These are phyloP conservation scores for Yasuhikotakia modesta DNA, from an alignment of 2,797 vertebrate genomes.

Conservation along the genomic window DNA sequence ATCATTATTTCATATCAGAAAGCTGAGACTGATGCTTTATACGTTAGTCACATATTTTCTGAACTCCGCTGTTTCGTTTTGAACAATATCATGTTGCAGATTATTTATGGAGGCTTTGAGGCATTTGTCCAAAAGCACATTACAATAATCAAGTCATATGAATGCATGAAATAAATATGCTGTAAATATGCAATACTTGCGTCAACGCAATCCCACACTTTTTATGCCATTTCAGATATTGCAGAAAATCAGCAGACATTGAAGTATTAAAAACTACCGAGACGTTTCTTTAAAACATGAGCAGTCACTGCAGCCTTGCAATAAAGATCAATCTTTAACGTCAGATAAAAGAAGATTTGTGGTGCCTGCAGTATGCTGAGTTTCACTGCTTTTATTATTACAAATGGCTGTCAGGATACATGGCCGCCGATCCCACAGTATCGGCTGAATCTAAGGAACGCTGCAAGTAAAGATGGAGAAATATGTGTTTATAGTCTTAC, in stretches of 20 bases:
- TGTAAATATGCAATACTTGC: background rate
- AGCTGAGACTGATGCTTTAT: too few relatives aligned
- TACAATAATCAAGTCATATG: background rate
- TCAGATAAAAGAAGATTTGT: background rate
- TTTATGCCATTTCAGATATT: background rate
- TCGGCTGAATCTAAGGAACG: constrained; percentile 14
- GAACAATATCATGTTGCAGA: background rate
- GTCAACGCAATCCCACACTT: background rate
- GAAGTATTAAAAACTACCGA: background rate
- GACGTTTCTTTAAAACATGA: background rate
- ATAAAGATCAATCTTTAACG: background rate
- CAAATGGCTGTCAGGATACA: constrained; percentile 34
- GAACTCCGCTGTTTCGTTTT: background rate
- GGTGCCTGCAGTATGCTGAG: background rate
- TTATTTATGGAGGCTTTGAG: background rate
- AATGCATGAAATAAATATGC: background rate
- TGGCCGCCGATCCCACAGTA: background rate
- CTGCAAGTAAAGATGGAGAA: constrained; percentile 7
- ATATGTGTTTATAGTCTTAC: constrained; percentile 37
- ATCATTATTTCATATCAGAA: too few relatives aligned
- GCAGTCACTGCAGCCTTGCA: background rate
- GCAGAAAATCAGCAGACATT: background rate
- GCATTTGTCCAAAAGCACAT: background rate
- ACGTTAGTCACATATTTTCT: too few relatives aligned
- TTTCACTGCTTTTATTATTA: constrained; percentile 7